Conservation (phyloP, 2,113 vertebrate genomes). For the Hemicordylus capensis region DNA sequence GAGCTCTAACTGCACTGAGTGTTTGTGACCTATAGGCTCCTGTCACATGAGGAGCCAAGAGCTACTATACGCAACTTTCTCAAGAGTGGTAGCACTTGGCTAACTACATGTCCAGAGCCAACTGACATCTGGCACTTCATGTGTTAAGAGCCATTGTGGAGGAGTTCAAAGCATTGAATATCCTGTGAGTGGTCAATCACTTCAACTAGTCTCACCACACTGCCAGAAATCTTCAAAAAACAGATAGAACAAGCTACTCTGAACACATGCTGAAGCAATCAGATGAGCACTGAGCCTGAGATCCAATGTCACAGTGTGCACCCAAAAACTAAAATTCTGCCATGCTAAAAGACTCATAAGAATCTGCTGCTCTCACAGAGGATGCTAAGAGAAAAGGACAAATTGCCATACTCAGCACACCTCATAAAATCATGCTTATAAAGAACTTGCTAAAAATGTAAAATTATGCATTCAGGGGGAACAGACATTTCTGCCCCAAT, state of each 20-base stretch:
- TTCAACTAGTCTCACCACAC: neutral
- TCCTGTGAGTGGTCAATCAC: neutral
- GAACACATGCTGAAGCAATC: neutral
- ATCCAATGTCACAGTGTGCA: neutral
- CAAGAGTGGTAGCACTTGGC: neutral
- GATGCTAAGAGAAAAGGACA: slow-evolving; percentile 28
- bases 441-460: neutral
- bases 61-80: neutral
- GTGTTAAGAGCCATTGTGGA: neutral
- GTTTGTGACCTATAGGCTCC: neutral
- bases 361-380: slow-evolving; percentile 10
- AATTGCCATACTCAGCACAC: slow-evolving; percentile 20
- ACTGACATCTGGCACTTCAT: neutral
- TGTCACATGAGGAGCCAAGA: neutral
- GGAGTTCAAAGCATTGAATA: neutral
- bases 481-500: neutral
- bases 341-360: neutral
- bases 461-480: slow-evolving; percentile 37
- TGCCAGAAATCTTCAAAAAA: neutral
- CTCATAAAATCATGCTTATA: slow-evolving; percentile 31
- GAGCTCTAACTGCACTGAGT: neutral
- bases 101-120: neutral
- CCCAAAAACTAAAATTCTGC: neutral
- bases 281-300: neutral
- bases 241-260: neutral